Conservation (phyloP, 2,797 vertebrate species). For the Cyprinodon diabolis region DNA sequence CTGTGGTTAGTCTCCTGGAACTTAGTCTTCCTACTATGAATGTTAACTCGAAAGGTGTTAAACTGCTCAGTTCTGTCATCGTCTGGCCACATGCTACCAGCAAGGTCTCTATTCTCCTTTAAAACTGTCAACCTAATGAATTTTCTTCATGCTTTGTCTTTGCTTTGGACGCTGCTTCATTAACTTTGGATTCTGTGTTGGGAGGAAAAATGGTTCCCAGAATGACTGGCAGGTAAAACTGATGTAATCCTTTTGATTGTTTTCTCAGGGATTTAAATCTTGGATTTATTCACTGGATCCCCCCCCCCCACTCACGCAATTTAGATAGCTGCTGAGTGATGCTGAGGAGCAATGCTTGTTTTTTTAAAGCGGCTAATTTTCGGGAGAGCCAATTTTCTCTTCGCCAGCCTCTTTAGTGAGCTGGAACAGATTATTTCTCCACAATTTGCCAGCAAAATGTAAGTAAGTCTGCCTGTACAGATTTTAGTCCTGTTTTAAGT, state of each 20-base stretch:
- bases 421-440: background rate
- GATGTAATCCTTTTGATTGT: background rate
- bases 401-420: background rate
- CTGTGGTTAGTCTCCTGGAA: background rate
- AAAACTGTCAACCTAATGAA: background rate
- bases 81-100: background rate
- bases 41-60: background rate
- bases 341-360: background rate
- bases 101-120: background rate
- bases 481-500: background rate
- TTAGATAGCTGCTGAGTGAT: background rate
- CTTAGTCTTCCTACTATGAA: background rate
- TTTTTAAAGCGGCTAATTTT: conserved; percentile 5
- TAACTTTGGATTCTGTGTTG: conserved; percentile 2
- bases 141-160: background rate
- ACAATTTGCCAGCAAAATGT: background rate
- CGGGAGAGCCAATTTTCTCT: background rate
- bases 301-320: background rate
- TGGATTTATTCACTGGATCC: background rate
- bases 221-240: background rate
- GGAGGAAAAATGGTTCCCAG: conserved; percentile 7
- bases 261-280: conserved; percentile 6
- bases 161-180: background rate
- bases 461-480: background rate
- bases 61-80: background rate